phyloP scores from a whole-genome alignment of 2,888 invertebrate species.

The Pimpla rufipes region DNA sequence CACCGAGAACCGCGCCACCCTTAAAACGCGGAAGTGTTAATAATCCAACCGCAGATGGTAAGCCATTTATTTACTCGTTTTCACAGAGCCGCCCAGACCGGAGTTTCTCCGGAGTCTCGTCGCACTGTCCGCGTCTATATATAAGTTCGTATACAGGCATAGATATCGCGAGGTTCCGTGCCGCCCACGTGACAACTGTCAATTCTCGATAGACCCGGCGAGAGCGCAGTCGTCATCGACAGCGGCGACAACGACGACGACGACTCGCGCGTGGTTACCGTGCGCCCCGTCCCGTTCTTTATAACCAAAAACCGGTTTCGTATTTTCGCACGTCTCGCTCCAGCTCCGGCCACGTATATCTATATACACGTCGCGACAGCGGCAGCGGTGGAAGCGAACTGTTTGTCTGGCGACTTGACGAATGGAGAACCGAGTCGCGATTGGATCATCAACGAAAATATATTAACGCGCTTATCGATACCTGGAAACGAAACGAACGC shows the following conservation, averaged over 20 bases:
- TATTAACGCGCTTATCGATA: constrained; percentile 52
- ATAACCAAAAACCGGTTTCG: constrained; percentile 65
- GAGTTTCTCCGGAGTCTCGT: constrained; percentile 26
- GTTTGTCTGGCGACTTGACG: constrained; percentile 38
- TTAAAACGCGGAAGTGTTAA: constrained; percentile 32
- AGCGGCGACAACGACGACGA: constrained; percentile 28
- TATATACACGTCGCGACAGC: not conserved
- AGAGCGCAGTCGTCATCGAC: constrained; percentile 57
- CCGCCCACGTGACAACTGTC: constrained; percentile 75
- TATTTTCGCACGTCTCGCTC: constrained; percentile 63
- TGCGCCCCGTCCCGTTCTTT: constrained; percentile 47
- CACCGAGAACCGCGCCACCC: too few species aligned
- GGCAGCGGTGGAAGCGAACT: not conserved
- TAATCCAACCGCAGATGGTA: constrained; percentile 15
- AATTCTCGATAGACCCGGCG: constrained; percentile 45
- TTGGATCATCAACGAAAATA: constrained; percentile 68
- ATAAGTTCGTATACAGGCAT: not conserved
- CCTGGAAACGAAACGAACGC: constrained; percentile 37
- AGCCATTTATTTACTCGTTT: constrained; percentile 36
- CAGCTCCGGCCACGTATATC: not conserved
- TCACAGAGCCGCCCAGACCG: constrained; percentile 5
- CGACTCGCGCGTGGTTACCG: constrained; percentile 30
- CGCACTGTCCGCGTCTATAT: not conserved
- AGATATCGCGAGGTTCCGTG: constrained; percentile 38
- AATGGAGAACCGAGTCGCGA: constrained; percentile 18